Evolutionary conservation across 2,888 invertebrate genomes (phyloP), one percentile per base, ranked within the genome.

Genomic region (Campopleginae sp.): DNA sequence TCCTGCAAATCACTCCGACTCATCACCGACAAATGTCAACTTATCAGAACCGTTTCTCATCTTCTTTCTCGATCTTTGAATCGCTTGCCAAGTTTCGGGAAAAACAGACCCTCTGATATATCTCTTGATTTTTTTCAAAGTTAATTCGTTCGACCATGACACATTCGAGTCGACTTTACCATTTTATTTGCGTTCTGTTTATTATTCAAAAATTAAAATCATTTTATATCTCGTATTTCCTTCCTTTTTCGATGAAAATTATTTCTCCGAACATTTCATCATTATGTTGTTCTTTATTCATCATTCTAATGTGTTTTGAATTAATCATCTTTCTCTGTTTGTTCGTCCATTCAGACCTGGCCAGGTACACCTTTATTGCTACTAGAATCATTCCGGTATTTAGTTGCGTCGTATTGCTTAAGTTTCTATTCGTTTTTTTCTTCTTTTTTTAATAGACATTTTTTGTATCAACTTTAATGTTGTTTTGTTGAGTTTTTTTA

Each of bases 351-450:
- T 14, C 5, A 77, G 84, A 72, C 85, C 86, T 78, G 61, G 84
- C 79, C 90, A 91, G 91, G 89, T 90, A 90, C 90, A 87, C 80
- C 86, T 89, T 91, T 92, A 92, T 92, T 91, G 91, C 91, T 91
- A 90, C 82, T 85, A 68, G 46, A 42, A 87, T 88, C 80, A 66
- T 87, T 87, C 84, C 74, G 68, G 85, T 83, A 51, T 48, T 42
- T 10, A 88, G 84, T 88, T 88, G 87, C 83, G 80, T 84, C 86
- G 87, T 90, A 90, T 90, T 89, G 89, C 89, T 90, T 88, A 42
- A 86, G 85, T 83, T 84, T 85, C 86, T 86, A 77, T 71, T 61
- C 12, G 75, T 85, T 78, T 81, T 65, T 85, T 61, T 80, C n/a
- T n/a, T n/a, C n/a, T 68, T 72, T 84, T 48, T 66, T 51, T 23